A percentile compares a stretch with the other conserved stretches of the same genome.
These are phyloP conservation scores for Lymantria monacha DNA, from an alignment of 2,888 invertebrate genomes.

Conservation along the genomic window DNA sequence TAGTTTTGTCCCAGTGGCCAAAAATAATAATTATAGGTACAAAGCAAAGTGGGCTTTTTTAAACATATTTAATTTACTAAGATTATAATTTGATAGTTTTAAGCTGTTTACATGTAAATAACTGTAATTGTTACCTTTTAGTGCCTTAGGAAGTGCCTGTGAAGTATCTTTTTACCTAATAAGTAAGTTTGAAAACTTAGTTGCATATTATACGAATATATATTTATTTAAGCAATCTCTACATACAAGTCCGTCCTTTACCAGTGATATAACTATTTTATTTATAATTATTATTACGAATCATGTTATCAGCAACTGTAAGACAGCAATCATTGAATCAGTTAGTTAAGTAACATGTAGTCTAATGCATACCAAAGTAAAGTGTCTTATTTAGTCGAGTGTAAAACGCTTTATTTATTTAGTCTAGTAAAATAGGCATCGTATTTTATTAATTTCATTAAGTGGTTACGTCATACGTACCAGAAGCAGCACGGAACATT, in stretches of 20 bases:
- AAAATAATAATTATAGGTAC: too few relatives aligned
- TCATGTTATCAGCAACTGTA: constrained; percentile 21
- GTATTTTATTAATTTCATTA: constrained; percentile 25
- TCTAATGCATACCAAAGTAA: constrained; percentile 77
- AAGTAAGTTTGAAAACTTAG: constrained; percentile 8
- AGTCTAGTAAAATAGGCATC: constrained; percentile 31
- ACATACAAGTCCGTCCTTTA: constrained; percentile 33
- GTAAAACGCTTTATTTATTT: constrained; percentile 80
- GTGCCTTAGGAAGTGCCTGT: constrained; percentile 42
- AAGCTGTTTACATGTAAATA: constrained; percentile 36
- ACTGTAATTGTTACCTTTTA: constrained; percentile 46
- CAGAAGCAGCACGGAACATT: background rate
- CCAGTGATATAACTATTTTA: constrained; percentile 30
- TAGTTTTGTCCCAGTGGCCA: too few relatives aligned
- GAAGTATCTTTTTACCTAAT: constrained; percentile 31
- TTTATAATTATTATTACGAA: constrained; percentile 9
- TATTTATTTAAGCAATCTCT: constrained; percentile 11
- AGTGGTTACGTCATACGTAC: background rate
- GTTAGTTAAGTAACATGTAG: constrained; percentile 43
- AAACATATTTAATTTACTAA: too few relatives aligned
- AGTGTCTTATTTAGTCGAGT: constrained; percentile 76
- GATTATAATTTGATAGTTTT: background rate
- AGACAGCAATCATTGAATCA: constrained; percentile 22
- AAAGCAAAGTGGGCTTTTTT: too few relatives aligned
- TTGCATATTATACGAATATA: constrained; percentile 8